Percentiles rank a stretch among this genome's conserved stretches.
Conservation (phyloP, 2,797 vertebrate genomes). For the Microctenopoma lineatum region DNA sequence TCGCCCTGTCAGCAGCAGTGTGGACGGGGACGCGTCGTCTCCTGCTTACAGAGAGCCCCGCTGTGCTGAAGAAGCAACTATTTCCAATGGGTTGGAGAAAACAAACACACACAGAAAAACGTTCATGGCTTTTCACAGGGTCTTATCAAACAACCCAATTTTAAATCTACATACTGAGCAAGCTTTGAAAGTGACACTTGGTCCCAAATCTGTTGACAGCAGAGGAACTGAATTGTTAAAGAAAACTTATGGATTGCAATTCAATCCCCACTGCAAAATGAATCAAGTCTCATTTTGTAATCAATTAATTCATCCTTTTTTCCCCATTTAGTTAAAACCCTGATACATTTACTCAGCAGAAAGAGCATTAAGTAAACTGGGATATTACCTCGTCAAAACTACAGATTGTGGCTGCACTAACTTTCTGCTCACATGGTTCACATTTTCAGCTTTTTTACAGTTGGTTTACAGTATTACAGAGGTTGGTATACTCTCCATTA, state of each 20-base stretch:
- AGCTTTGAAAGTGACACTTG: background rate
- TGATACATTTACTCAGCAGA: background rate
- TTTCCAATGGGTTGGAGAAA: conserved; percentile 29
- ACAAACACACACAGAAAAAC: conserved; percentile 7
- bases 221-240: background rate
- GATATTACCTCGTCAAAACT: background rate
- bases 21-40: conserved; percentile 34
- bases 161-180: conserved; percentile 2
- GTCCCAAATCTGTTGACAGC: background rate
- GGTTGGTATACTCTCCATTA: background rate
- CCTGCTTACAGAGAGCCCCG: conserved; percentile 45
- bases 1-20: conserved; percentile 30
- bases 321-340: background rate
- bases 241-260: background rate
- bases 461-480: too few relatives aligned
- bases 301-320: background rate
- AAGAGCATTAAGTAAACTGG: background rate
- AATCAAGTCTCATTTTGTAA: background rate
- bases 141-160: background rate
- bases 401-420: too few relatives aligned
- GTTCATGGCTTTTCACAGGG: background rate
- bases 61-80: conserved; percentile 48
- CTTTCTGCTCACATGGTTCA: too few relatives aligned
- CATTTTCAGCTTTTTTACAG: too few relatives aligned
- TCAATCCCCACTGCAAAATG: background rate